Base-by-base conservation (phyloP, 2,113 vertebrate species). In the Sander lucioperca region DNA sequence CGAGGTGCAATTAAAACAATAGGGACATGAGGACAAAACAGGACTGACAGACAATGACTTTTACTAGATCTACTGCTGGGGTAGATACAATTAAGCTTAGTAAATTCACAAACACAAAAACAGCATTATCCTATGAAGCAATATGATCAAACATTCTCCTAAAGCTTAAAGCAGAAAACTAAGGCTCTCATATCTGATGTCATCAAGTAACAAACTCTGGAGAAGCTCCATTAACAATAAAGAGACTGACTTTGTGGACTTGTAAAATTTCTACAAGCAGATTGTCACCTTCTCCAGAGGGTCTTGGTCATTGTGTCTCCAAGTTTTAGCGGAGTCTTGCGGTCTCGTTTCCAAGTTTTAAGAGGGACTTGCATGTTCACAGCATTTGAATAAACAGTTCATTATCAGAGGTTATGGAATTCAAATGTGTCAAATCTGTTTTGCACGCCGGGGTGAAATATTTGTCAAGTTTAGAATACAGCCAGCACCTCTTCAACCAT, bases 1-100 rank as follows among this genome's bases (percentile, higher is more conserved):
- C 51, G 77, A 84, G 76, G 79, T 70, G 76, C 69, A 88, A 84
- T 83, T 80, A 86, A 80, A 90, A 88, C 85, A 57, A 76, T 30
- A 75, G 73, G 70, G 77, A 54, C 62, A 68, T 13, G 19, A 68
- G 51, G 61, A 77, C 72, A 80, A 84, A 78, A 66, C 48, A 80
- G 27, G 23, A 69, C 64, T 54, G 27, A 69, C 43, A 75, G 65
- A n/a, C 75, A 7, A 9, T 3, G n/a, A 9, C 33, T 75, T 79
- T 45, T 51, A 61, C 30, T 62, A 73, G 13, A 27, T 67, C 39
- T 72, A 79, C 58, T 47, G 63, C 61, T 47, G 21, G 9, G 6
- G 16, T 21, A 6, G 70, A 23, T 39, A 6, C 11, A 71, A 16
- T 47, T 59, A 51, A 45, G 54, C 39, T 36, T 56, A 33, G 36